A percentile compares a stretch with the other conserved stretches of the same genome.
These are phyloP conservation scores for Gila orcuttii DNA, from an alignment of 2,113 vertebrate genomes.

Conservation along the genomic window DNA sequence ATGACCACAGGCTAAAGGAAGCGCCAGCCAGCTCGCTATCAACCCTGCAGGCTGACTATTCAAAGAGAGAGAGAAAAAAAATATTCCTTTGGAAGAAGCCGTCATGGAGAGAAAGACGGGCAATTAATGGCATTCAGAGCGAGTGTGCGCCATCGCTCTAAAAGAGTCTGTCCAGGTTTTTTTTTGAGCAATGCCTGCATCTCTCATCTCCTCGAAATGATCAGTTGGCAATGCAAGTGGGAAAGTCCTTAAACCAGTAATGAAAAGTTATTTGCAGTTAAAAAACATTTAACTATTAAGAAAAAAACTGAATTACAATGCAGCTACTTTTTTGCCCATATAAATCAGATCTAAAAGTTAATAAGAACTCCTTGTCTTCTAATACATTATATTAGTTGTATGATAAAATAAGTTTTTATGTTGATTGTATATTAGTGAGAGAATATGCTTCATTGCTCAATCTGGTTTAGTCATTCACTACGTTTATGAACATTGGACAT, in stretches of 20 bases:
- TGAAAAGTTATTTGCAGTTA: constrained; percentile 64
- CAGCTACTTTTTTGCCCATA: constrained; percentile 58
- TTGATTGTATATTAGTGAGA: not conserved
- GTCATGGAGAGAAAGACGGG: constrained; percentile 62
- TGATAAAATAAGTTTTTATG: not conserved
- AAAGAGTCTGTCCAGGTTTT: constrained; percentile 37
- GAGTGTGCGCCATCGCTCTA: not conserved
- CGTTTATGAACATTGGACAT: too few relatives aligned
- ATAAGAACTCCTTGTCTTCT: constrained; percentile 25
- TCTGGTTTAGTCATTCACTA: not conserved
- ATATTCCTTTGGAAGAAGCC: constrained; percentile 60
- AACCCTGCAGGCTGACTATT: constrained; percentile 70
- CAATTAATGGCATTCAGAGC: constrained; percentile 67
- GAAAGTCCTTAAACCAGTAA: constrained; percentile 65
- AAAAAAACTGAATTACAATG: constrained; percentile 65
- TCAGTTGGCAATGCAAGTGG: constrained; percentile 55
- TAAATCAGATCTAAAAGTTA: constrained; percentile 49
- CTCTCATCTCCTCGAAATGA: constrained; percentile 51
- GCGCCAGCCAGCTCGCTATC: constrained; percentile 62
- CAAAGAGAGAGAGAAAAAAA: constrained; percentile 55
- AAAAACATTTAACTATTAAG: constrained; percentile 59
- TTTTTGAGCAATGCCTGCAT: constrained; percentile 46
- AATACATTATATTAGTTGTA: not conserved
- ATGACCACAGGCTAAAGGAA: constrained; percentile 70
- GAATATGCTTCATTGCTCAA: not conserved